Base-by-base conservation (phyloP, 2,797 vertebrate species). In the Melanotaenia boesemani region DNA sequence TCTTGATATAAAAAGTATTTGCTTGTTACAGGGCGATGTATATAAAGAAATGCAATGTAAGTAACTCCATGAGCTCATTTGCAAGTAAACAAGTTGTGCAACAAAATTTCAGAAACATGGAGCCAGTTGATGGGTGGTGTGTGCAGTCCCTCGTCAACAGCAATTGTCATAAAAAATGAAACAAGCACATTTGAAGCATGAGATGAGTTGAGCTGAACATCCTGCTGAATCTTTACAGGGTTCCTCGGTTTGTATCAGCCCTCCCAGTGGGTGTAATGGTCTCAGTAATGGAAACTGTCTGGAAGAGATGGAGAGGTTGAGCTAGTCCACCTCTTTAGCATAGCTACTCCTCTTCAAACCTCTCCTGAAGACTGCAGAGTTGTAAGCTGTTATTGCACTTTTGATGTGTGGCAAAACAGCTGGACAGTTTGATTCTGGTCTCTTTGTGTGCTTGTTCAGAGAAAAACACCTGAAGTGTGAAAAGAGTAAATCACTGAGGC, bases 391-490 rank as follows among this genome's bases (percentile, higher is more conserved):
- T 79, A 71, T 63, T 18, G 0, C 59, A 2, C 52, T 0, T 39
- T 28, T 72, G 79, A 24, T 61, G 73, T 58, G 69, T 36, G 7
- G 66, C 60, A 54, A 76, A 76, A 62, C 77, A 50, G 71, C 72
- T 63, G 82, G 80, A 80, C 79, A 83, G 83, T 73, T 77, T 60
- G 76, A 86, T 73, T 74, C 57, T 3, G 66, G 60, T 61, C 56
- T 64, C 34, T 26, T 32, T 13, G 41, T 30, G 13, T 57, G 59
- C 64, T 75, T 76, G 58, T 64, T n/a, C 68, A 41, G 37, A 71
- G 68, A 50, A 41, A 68, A 10, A 54, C 56, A 67, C 72, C 69
- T 46, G 5, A 63, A 75, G 59, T 48, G 39, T 3, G 48, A 74
- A 63, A 66, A 70, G 59, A 66, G 36, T 28, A 44, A 73, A 73